Evolutionary conservation across 53 echinoderm and acorn worm genomes (phyloP), one percentile per base, ranked within the genome.

Genomic region (Echinarachnius parma): DNA sequence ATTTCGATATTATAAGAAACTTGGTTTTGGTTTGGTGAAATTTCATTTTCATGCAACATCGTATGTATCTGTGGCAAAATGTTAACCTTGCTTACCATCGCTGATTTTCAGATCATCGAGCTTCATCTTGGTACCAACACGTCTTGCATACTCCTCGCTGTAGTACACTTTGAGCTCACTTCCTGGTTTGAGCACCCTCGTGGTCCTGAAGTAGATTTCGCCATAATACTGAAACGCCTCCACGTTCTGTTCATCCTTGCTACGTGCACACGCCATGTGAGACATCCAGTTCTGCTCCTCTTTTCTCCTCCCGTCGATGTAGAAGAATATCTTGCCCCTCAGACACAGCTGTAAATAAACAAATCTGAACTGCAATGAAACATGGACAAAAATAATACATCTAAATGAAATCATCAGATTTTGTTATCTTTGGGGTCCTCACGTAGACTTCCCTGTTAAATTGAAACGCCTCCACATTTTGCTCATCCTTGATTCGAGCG

Each of bases 131-230:
- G 42, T 33, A 3, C 68, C 68, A 2, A 52, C 34, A 10, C 33
- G 4, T 21, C 37, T 52, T 18, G 48, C 53, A 52, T 68, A 68
- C 28, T 68, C 68, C 31, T 52, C 34, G 4, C 53, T 50, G 20
- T 68, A 68, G 52, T 21, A 49, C 9, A 68, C 68, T 11, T 15
- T 68, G 5, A 68, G 68, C 31, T 68, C 68, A 52, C 53, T 24
- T 52, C 68, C 68, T 52, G 68, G 53, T 50, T 68, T 52, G 14
- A 68, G 31, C 21, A 50, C 22, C 34, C 52, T 52, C 33, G 53
- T 52, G 34, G 20, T 52, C 31, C 68, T n/a, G 34, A 68, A 68
- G 68, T 68, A 68, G 52, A 68, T 52, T 4, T 68, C 21, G 50
- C 68, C 68, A 3, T 31, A 68, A 22, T 68, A 52, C 13, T 68